Conservation (phyloP, 2,797 vertebrate genomes). For the Tapera naevia region DNA sequence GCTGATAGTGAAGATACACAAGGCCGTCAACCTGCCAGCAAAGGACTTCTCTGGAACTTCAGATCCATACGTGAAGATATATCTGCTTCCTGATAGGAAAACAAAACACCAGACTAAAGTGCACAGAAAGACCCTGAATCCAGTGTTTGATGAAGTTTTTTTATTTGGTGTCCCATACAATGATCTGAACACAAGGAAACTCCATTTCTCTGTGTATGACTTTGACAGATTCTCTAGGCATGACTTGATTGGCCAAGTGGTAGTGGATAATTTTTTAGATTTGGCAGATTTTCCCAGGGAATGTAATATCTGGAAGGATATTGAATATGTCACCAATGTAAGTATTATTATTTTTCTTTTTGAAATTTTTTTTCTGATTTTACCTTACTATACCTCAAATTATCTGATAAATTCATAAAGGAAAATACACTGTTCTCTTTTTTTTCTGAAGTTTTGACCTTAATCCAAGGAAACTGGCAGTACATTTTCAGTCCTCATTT, state of each 20-base stretch:
- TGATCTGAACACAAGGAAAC: constrained; percentile 91
- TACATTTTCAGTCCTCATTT: constrained; percentile 5
- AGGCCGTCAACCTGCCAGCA: constrained; percentile 93
- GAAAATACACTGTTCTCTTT: neutral
- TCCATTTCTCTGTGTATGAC: constrained; percentile 98
- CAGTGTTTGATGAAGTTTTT: constrained; percentile 98
- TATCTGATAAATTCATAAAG: neutral
- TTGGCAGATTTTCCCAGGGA: constrained; percentile 97
- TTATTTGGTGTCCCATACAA: constrained; percentile 95
- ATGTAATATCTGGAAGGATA: constrained; percentile 93
- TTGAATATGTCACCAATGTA: constrained; percentile 95
- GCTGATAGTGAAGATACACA: constrained; percentile 97
- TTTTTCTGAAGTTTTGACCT: neutral
- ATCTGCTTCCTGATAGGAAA: constrained; percentile 95
- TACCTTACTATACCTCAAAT: neutral
- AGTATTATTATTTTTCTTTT: constrained; percentile 75
- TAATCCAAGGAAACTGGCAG: neutral
- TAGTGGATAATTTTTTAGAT: constrained; percentile 98
- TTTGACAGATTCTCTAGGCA: constrained; percentile 98
- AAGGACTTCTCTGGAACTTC: constrained; percentile 99
- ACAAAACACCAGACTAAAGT: constrained; percentile 99
- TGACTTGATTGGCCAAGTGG: constrained; percentile 96
- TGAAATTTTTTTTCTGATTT: neutral
- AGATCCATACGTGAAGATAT: constrained; percentile 98
- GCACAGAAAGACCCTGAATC: constrained; percentile 97